Base-by-base conservation (phyloP, 2,888 invertebrate genomes). In the Coecobrya sp. region DNA sequence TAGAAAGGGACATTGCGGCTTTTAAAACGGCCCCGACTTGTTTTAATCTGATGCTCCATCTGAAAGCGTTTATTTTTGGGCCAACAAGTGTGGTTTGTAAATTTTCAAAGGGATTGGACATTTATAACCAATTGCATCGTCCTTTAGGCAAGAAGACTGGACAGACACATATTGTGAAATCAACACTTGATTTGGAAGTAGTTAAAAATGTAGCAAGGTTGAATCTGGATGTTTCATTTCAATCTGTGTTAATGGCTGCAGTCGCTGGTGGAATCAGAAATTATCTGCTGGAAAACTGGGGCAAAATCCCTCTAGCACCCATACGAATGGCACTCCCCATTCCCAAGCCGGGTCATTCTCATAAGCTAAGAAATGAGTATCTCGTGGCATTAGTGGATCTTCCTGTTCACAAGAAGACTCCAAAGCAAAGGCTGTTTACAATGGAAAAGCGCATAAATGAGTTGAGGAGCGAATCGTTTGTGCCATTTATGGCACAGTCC, bases 361-460 rank as follows among this genome's bases (percentile, higher is more conserved):
- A 16, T 13, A 89, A 89, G 42, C 16, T 89, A 10, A 52, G 89
- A n/a, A 89, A 89, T 42, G 89, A 89, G 70, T 89, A 27, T 16
- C 19, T 89, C 0, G 27, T 42, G 0, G 0, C 70, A 11, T 11
- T 82, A n/a, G n/a, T 89, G 1, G 52, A 70, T 27, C 52, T 89
- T 5, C 89, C 82, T 0, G 27, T 89, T 16, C 42, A 70, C 0
- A 82, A 27, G 27, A 82, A 82, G 22, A 65, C 82, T 0, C 30
- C 81, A n/a, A 81, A 49, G 19, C 11, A 81, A 16, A 65, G 88
- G 10, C 36, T 82, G 4, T 52, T 82, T 42, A 13, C 73, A 13
- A 45, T 11, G 0, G 55, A 89, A n/a, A 52, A 70, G 42, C 10
- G 55, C 0, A 16, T 81, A 22, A 49, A 81, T 13, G 10, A 22